These are phyloP conservation scores for Pterocles burchelli DNA, from an alignment of 2,113 vertebrate species.

Conservation along the genomic window DNA sequence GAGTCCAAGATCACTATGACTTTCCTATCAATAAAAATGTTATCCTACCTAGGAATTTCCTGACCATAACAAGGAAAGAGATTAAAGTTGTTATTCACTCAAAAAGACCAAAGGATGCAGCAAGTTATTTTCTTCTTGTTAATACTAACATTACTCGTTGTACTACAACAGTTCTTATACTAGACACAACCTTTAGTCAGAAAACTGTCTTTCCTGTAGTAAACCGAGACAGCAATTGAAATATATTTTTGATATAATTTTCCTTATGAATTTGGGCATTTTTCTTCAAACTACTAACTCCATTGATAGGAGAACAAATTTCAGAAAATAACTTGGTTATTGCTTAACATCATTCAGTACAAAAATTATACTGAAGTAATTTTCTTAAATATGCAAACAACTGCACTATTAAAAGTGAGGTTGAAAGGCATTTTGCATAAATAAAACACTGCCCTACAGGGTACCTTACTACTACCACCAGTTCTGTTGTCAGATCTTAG, in stretches of 20 bases:
- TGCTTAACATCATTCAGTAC: neutral
- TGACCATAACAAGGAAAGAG: neutral
- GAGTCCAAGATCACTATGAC: neutral
- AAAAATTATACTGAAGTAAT: neutral
- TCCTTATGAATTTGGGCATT: neutral
- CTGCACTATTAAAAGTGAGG: neutral
- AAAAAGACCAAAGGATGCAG: neutral
- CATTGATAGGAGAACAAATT: neutral
- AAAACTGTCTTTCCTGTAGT: neutral
- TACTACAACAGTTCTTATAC: neutral
- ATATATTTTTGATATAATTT: neutral
- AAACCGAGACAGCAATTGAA: neutral
- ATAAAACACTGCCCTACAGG: neutral
- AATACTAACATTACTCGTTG: neutral
- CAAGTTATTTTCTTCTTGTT: neutral
- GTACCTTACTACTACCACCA: neutral
- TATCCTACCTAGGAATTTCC: neutral
- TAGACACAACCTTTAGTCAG: neutral
- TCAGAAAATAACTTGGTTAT: neutral
- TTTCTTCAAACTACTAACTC: neutral
- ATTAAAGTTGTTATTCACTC: slow-evolving; percentile 1
- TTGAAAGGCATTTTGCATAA: neutral
- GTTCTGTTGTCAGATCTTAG: neutral
- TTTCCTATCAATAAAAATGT: slow-evolving; percentile 24
- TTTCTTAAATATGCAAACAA: neutral